Percentiles rank a stretch among this genome's conserved stretches.
phyloP scores from a whole-genome alignment of 2,113 vertebrate genomes.

The Chauna torquata region DNA sequence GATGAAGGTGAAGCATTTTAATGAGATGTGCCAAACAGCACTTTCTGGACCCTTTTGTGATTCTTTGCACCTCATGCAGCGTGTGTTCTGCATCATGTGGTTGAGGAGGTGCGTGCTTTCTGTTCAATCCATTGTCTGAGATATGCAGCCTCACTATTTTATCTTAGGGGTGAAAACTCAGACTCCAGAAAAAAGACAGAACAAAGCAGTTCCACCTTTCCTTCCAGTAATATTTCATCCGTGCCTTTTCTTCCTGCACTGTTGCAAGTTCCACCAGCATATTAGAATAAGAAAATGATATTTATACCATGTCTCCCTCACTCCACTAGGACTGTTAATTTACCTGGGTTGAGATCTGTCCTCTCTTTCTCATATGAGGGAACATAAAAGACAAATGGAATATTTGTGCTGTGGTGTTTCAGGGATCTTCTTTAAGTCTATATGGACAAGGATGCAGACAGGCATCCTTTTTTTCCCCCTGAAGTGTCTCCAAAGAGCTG shows the following conservation, averaged over 20 bases:
- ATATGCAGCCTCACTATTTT: background rate
- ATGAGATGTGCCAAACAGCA: background rate
- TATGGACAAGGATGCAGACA: background rate
- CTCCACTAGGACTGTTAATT: background rate
- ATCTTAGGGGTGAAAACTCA: background rate
- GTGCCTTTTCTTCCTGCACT: background rate
- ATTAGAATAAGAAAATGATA: background rate
- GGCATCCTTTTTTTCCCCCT: background rate
- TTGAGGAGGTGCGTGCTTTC: background rate
- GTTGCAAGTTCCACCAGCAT: background rate
- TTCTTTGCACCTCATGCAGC: background rate
- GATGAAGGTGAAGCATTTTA: background rate
- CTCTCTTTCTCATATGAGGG: background rate
- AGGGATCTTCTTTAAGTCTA: background rate
- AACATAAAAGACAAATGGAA: background rate
- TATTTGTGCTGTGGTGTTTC: background rate
- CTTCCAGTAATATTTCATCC: background rate
- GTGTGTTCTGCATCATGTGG: background rate
- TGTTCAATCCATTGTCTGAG: background rate
- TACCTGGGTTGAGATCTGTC: background rate
- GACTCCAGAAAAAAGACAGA: background rate
- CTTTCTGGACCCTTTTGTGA: background rate
- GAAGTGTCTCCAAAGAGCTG: background rate
- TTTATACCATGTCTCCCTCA: background rate
- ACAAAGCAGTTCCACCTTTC: background rate